Base-by-base conservation (phyloP, 1,140 invertebrate species). In the Mya arenaria region DNA sequence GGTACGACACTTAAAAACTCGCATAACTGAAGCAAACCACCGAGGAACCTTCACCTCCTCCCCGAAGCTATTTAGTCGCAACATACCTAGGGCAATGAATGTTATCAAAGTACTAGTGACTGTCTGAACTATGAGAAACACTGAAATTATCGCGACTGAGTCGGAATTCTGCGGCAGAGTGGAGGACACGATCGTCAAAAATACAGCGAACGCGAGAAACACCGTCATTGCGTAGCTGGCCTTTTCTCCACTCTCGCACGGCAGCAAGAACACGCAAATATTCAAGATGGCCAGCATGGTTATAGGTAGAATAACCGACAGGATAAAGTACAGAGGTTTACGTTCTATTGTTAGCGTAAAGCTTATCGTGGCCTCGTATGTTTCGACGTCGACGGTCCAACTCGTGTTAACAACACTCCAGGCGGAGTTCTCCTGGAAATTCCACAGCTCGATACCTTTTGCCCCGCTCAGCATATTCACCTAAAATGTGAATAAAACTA, bases 181-280 rank as follows among this genome's bases (percentile, higher is more conserved):
- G 36, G 63, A 66, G 2, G 75, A 37, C n/a, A 78, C 41, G n/a
- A 78, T 78, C 28, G 75, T 28, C 44, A 78, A 39, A 58, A 78
- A 78, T 10, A 78, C 75, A 28, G 75, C 75, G n/a, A 78, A 68
- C 4, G 75, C 62, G 19, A 78, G 63, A 32, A 66, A 78, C n/a
- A 78, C 75, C 5, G 75, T 78, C 13, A 78, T 48, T 19, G 63
- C 62, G 58, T 66, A 78, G 13, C 44, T 19, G 8, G 75, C 62
- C 32, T 68, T 78, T 19, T 78, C 63, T 1, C 75, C 75, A n/a
- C 58, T 34, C 15, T 75, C 56, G 19, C 58, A 30, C 37, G 73
- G 73, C n/a, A n/a, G n/a, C n/a, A n/a, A n/a, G n/a, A n/a, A n/a
- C n/a, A n/a, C n/a, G n/a, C n/a, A n/a, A n/a, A n/a, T n/a, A n/a